phyloP scores from a whole-genome alignment of 2,113 vertebrate genomes.

The Silurus glanis region DNA sequence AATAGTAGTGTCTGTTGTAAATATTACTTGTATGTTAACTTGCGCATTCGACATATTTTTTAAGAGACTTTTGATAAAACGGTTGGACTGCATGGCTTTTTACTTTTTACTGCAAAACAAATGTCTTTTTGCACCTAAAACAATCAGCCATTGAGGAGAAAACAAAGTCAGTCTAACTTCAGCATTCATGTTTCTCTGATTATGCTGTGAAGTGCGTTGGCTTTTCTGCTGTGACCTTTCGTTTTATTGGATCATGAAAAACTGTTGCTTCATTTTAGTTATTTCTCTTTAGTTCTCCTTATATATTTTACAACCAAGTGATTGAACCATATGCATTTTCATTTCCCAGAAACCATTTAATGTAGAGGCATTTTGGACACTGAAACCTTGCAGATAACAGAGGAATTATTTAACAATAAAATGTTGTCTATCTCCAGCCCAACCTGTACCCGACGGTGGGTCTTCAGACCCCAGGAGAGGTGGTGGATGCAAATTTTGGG shows the following conservation, averaged over 20 bases:
- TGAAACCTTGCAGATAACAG: neutral
- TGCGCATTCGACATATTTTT: too few species aligned
- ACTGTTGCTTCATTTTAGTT: conserved; percentile 17
- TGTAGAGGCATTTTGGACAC: neutral
- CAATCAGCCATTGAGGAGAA: conserved; percentile 68
- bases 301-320: neutral
- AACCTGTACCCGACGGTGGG: conserved; percentile 98
- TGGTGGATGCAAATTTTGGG: conserved; percentile 97
- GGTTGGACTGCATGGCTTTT: conserved; percentile 15
- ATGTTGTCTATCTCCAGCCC: conserved; percentile 74
- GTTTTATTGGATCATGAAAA: conserved; percentile 54
- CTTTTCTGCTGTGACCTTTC: conserved; percentile 61
- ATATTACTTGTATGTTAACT: neutral
- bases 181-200: conserved; percentile 65
- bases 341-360: neutral
- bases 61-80: conserved; percentile 3
- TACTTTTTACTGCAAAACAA: conserved; percentile 36
- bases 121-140: conserved; percentile 54
- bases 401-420: neutral
- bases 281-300: neutral
- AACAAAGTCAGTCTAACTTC: conserved; percentile 57
- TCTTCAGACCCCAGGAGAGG: conserved; percentile 96
- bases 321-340: neutral
- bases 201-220: conserved; percentile 59
- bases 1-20: neutral